A percentile compares a stretch with the other conserved stretches of the same genome.
Conservation (phyloP, 2,797 vertebrate genomes). For the Sebastes trivittatus region DNA sequence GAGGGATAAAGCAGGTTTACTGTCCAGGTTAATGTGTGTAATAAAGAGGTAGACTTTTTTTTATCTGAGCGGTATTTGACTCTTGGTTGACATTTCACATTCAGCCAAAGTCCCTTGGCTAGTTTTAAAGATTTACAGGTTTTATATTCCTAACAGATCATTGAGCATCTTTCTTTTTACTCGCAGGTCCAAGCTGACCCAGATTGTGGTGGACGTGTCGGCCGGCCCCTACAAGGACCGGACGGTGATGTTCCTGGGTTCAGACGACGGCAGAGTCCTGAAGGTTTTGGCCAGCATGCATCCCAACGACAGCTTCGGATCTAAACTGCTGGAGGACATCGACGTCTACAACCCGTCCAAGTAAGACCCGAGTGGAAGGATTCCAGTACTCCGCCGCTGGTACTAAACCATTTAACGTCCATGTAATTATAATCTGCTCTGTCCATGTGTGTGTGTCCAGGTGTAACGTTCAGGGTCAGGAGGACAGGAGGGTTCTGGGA, state of each 20-base stretch:
- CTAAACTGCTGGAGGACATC: constrained; percentile 93
- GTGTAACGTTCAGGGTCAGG: constrained; percentile 86
- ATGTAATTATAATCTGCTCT: not conserved
- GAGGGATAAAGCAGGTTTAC: not conserved
- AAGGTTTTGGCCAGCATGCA: constrained; percentile 90
- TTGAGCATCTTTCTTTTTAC: not conserved
- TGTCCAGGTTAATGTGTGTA: not conserved
- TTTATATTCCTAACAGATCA: not conserved
- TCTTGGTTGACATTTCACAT: not conserved
- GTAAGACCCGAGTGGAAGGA: constrained; percentile 40
- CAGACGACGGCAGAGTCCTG: constrained; percentile 91
- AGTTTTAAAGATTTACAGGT: not conserved
- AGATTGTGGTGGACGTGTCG: constrained; percentile 87
- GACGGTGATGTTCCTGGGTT: constrained; percentile 93
- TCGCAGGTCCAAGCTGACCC: constrained; percentile 89
- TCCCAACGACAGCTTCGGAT: constrained; percentile 85
- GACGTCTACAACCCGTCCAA: constrained; percentile 90
- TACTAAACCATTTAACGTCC: not conserved
- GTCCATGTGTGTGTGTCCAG: constrained; percentile 67
- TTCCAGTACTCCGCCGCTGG: fast-evolving
- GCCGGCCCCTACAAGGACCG: constrained; percentile 91
- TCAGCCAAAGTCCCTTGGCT: not conserved
- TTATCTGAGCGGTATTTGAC: not conserved
- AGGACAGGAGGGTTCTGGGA: constrained; percentile 88
- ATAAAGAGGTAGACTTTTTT: not conserved